Conservation (phyloP, 2,797 vertebrate genomes). For the Australoheros facetus region DNA sequence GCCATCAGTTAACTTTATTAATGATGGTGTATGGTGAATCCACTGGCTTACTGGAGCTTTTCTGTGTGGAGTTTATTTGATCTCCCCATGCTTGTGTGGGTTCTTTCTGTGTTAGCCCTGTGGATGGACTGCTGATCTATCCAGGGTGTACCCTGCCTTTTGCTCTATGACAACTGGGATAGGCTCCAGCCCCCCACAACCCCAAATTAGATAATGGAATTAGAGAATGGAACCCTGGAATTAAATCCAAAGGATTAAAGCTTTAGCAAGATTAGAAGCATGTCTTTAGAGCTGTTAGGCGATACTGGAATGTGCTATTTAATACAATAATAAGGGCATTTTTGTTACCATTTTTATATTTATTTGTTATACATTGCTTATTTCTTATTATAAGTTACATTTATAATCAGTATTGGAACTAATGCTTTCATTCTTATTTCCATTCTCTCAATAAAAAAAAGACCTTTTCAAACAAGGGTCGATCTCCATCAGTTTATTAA, state of each 20-base stretch:
- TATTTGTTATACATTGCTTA: neutral
- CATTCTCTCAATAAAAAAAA: neutral
- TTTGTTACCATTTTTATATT: neutral
- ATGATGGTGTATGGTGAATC: neutral
- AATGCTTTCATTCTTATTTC: neutral
- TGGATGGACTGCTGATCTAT: neutral
- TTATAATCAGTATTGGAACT: neutral
- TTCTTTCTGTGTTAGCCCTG: neutral
- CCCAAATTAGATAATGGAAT: neutral
- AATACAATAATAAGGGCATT: neutral
- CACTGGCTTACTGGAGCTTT: neutral
- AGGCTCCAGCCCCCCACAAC: neutral
- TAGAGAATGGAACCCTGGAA: neutral
- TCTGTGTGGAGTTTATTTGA: neutral
- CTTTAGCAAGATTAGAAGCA: slow-evolving; percentile 1
- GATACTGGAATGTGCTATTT: neutral
- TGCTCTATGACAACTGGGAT: neutral
- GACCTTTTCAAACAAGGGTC: neutral
- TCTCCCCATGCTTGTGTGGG: neutral
- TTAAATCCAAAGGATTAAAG: neutral
- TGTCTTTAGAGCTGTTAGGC: neutral
- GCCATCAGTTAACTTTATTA: neutral
- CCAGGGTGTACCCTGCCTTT: neutral
- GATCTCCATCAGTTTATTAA: neutral
- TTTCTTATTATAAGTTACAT: neutral